Percentiles rank a stretch among this genome's conserved stretches.
Conservation (phyloP, 2,113 vertebrate species). For the Cebus imitator region DNA sequence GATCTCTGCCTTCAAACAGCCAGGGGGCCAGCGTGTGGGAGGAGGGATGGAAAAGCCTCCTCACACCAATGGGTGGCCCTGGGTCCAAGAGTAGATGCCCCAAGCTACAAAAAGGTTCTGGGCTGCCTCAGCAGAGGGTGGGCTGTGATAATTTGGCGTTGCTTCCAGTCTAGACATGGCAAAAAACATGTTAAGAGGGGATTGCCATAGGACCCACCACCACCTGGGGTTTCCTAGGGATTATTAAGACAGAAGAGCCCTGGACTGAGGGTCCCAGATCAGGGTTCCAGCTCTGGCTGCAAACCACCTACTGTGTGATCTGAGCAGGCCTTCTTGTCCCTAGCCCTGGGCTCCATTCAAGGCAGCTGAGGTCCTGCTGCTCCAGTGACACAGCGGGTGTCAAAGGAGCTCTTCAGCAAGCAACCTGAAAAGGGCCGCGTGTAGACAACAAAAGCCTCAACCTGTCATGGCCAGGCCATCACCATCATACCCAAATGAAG, state of each 20-base stretch:
- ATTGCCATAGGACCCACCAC: not conserved
- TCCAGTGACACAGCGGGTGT: not conserved
- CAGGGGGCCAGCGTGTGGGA: not conserved
- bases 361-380: not conserved
- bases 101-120: not conserved
- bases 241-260: not conserved
- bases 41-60: not conserved
- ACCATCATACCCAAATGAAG: not conserved
- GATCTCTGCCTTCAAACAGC: constrained; percentile 30
- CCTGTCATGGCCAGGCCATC: not conserved
- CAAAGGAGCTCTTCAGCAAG: not conserved
- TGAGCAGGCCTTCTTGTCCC: not conserved
- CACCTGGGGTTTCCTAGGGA: not conserved
- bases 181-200: not conserved
- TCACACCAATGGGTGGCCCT: not conserved
- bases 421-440: not conserved
- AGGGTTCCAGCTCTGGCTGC: not conserved
- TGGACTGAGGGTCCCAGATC: not conserved
- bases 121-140: not conserved
- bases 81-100: not conserved
- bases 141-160: rapidly evolving
- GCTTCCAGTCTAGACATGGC: not conserved
- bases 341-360: not conserved
- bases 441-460: not conserved
- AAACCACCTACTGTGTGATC: not conserved